Percentiles rank a stretch among this genome's conserved stretches.
phyloP scores from a whole-genome alignment of 1,140 invertebrate species.

The Meloidogyne chitwoodi region DNA sequence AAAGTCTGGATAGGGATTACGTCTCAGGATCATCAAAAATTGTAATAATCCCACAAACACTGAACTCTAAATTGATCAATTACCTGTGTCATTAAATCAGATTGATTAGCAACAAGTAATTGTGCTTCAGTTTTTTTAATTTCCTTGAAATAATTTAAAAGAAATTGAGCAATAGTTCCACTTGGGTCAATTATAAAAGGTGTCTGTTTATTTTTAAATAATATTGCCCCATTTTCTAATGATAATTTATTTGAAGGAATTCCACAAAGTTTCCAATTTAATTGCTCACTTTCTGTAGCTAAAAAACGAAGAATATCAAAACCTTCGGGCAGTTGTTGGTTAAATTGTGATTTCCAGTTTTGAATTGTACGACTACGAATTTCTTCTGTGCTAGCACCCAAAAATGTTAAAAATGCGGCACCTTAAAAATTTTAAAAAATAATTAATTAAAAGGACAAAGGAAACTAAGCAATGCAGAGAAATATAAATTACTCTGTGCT shows the following conservation, averaged over 20 bases:
- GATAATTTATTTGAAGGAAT: conserved; percentile 75
- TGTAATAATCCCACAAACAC: too few species aligned
- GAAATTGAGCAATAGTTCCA: conserved; percentile 76
- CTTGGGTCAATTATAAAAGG: conserved; percentile 85
- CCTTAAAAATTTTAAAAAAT: conserved; percentile 65
- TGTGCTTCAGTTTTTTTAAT: neutral
- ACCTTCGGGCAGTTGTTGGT: conserved; percentile 17
- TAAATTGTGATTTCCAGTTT: conserved; percentile 63
- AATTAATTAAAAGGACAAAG: too few species aligned
- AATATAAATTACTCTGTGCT: too few species aligned
- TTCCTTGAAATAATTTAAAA: conserved; percentile 62
- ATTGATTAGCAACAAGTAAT: conserved; percentile 36
- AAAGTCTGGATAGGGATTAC: too few species aligned
- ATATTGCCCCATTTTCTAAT: conserved; percentile 76
- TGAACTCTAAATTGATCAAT: neutral
- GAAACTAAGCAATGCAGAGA: neutral
- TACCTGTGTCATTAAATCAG: conserved; percentile 48
- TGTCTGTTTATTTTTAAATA: conserved; percentile 65
- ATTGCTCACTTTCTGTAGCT: conserved; percentile 48
- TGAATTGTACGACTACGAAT: conserved; percentile 66
- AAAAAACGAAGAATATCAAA: conserved; percentile 44
- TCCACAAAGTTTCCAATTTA: conserved; percentile 81
- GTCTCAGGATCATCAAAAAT: too few species aligned
- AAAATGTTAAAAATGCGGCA: conserved; percentile 74
- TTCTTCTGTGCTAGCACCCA: conserved; percentile 71